Conservation (phyloP, 2,113 vertebrate species). For the Grammomys surdaster region DNA sequence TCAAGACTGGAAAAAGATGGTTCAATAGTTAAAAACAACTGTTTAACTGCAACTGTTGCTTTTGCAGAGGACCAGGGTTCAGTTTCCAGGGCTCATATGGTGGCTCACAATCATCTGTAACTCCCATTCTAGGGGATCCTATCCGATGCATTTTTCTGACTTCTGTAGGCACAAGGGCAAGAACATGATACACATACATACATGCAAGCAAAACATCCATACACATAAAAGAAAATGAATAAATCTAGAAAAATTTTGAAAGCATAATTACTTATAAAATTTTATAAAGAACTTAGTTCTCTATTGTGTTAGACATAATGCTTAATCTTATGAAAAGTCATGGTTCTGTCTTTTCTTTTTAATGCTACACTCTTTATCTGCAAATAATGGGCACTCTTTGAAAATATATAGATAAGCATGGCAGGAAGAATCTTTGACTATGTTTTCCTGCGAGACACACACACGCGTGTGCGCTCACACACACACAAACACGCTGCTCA, state of each 20-base stretch:
- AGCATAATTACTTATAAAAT: not conserved
- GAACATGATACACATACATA: too few species aligned
- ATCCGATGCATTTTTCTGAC: not conserved
- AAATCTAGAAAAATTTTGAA: not conserved
- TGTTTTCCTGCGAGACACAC: not conserved
- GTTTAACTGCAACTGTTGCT: not conserved
- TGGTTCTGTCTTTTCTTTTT: not conserved
- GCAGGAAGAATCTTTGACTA: conserved; percentile 16
- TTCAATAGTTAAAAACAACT: not conserved
- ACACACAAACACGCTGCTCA: not conserved
- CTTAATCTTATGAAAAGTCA: not conserved
- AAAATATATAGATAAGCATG: not conserved
- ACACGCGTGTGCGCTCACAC: not conserved
- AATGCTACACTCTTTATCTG: not conserved
- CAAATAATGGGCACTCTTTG: conserved; percentile 42
- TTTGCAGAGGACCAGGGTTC: not conserved
- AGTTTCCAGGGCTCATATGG: not conserved
- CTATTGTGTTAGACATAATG: conserved; percentile 12
- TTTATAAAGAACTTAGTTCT: conserved; percentile 16
- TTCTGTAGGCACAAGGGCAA: not conserved
- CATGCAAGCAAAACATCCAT: not conserved
- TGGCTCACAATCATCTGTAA: not conserved
- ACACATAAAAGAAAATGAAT: not conserved
- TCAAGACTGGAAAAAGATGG: not conserved
- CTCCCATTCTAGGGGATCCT: not conserved